phyloP scores from a whole-genome alignment of 2,888 invertebrate genomes.

The Antheraea yamamai region DNA sequence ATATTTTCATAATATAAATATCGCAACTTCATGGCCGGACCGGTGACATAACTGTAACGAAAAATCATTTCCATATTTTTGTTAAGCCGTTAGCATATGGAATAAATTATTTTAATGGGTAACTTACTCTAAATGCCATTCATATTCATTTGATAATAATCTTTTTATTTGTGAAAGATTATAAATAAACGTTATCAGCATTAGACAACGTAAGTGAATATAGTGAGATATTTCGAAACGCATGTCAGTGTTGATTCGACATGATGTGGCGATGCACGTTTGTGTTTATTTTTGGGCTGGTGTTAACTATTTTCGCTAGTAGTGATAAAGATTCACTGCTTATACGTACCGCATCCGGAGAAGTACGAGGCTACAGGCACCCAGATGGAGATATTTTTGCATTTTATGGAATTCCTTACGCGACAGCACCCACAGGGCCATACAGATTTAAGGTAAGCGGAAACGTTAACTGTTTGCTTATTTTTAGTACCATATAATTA shows the following conservation, averaged over 20 bases:
- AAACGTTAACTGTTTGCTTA: background rate
- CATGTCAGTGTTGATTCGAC: conserved; percentile 17
- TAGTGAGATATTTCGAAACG: background rate
- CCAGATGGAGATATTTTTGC: conserved; percentile 37
- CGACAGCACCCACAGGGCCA: conserved; percentile 52
- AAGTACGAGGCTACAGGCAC: conserved; percentile 46
- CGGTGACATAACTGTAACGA: too few species aligned
- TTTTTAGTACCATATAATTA: background rate
- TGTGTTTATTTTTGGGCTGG: conserved; percentile 15
- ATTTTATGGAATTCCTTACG: conserved; percentile 59
- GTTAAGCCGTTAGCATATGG: too few species aligned
- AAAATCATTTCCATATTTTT: too few species aligned
- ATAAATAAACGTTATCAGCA: background rate
- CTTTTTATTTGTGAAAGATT: background rate
- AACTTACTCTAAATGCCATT: too few species aligned
- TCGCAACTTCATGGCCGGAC: too few species aligned
- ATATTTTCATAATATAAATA: too few species aligned
- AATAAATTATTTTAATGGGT: too few species aligned
- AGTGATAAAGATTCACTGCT: conserved; percentile 27
- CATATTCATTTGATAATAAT: background rate
- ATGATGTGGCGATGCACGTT: conserved; percentile 21
- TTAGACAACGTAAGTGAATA: background rate
- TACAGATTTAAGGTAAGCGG: conserved; percentile 45
- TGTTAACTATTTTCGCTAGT: conserved; percentile 19
- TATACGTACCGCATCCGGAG: conserved; percentile 46